Base-by-base conservation (phyloP, 2,797 vertebrate genomes). In the Lepilemur septentrionalis region DNA sequence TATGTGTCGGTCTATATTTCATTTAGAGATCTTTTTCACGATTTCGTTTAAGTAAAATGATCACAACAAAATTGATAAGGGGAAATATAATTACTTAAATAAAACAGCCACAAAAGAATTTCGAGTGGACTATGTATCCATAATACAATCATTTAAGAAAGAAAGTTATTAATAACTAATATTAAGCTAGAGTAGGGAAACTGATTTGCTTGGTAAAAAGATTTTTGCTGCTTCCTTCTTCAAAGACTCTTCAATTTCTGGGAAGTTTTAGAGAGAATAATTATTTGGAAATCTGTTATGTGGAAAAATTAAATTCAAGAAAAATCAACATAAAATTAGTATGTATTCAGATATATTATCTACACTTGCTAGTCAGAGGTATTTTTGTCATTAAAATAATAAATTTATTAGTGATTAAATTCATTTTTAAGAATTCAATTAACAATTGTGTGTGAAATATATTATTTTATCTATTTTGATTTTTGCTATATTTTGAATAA, bases 31-130 rank as follows among this genome's bases (percentile, higher is more conserved):
- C 1, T 17, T 69, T 46, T 32, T 23, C 38, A 91, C 0, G 17
- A 35, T 65, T 93, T 69, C 85, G 75, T 41, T 55, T 83, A 95
- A 94, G n/a, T 61, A 93, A 94, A 91, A 93, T 79, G 15, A 81
- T 92, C n/a, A 75, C 14, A 92, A 25, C 3, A 79, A 13, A 80
- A 73, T 22, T 55, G 9, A 61, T 43, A 84, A 78, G 20, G 2
- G 5, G 7, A 48, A 61, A 79, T 89, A 70, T 20, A 85, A 65
- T 70, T 80, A 59, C 41, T 89, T 61, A 43, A 38, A 35, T 82
- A 59, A 79, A 65, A 65, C 12, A 72, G n/a, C 0, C 57, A 41
- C 1, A 80, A 67, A 7, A 38, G 22, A 81, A 84, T 90, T 93
- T 43, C 80, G 14, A 90, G 30, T 79, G 25, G 10, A 81, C 59